These are phyloP conservation scores for Panthera uncia DNA, from an alignment of 2,113 vertebrate species.

Conservation along the genomic window DNA sequence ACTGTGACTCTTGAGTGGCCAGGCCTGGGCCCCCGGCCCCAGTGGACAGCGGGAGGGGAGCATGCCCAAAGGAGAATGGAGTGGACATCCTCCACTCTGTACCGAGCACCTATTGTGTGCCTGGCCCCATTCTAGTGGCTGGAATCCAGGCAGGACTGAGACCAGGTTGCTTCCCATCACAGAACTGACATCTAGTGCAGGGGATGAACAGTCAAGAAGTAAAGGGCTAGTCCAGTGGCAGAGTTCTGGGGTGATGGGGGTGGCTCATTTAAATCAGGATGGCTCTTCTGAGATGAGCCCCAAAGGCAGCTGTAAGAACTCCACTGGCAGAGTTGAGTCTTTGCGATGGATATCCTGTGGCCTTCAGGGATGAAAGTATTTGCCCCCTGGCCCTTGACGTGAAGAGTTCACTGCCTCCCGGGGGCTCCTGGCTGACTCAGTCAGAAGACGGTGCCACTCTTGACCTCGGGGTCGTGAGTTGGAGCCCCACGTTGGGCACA, in stretches of 20 bases:
- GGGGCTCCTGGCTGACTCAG: too few relatives aligned
- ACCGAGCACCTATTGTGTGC: fast-evolving
- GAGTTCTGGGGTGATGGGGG: not conserved
- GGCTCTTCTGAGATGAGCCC: not conserved
- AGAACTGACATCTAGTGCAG: not conserved
- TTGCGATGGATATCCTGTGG: not conserved
- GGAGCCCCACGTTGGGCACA: too few relatives aligned
- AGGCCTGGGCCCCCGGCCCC: not conserved
- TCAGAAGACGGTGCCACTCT: too few relatives aligned
- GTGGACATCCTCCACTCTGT: fast-evolving
- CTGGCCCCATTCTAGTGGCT: not conserved
- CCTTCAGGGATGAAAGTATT: not conserved
- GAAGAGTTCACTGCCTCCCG: too few relatives aligned
- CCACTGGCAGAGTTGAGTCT: not conserved
- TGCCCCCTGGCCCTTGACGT: too few relatives aligned
- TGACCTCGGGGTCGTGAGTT: too few relatives aligned
- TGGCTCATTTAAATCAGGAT: not conserved
- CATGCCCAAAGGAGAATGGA: not conserved
- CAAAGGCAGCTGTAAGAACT: not conserved
- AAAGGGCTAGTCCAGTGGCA: not conserved
- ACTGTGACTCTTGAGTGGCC: not conserved
- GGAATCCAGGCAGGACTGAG: not conserved
- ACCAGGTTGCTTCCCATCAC: fast-evolving
- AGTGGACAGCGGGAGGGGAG: not conserved
- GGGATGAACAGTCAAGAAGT: not conserved